phyloP scores from a whole-genome alignment of 37 sponge, comb jelly and placozoan species.

The Tethya wilhelma region DNA sequence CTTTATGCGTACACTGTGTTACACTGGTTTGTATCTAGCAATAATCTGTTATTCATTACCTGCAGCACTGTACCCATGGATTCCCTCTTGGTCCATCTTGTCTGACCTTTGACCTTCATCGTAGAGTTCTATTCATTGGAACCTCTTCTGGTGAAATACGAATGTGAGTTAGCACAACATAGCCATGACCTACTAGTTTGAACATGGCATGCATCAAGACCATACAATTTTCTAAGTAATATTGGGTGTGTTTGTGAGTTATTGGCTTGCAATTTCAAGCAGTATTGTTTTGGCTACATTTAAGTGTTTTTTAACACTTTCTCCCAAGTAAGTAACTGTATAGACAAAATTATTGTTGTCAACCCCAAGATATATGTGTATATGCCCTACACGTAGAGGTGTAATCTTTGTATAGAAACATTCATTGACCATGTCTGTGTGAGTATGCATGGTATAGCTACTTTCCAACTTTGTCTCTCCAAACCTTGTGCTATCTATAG shows the following conservation, averaged over 20 bases:
- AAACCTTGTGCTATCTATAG: not conserved
- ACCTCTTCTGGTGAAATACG: slow-evolving; percentile 80
- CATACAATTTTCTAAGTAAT: too few species aligned
- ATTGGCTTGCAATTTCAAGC: not conserved
- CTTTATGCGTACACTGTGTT: not conserved
- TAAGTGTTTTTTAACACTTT: too few species aligned
- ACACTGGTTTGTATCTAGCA: not conserved
- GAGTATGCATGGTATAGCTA: not conserved
- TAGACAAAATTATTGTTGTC: too few species aligned
- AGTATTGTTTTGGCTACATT: too few species aligned
- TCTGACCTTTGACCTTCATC: slow-evolving; percentile 76
- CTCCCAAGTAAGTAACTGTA: too few species aligned
- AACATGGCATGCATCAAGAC: too few species aligned
- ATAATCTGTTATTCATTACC: not conserved
- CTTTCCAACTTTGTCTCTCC: not conserved
- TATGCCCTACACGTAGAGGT: too few species aligned
- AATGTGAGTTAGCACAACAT: slow-evolving; percentile 71
- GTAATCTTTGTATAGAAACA: too few species aligned
- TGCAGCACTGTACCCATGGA: slow-evolving; percentile 82
- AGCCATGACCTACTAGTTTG: too few species aligned
- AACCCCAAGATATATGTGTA: too few species aligned
- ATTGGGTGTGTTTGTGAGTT: too few species aligned
- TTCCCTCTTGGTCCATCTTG: slow-evolving; percentile 81
- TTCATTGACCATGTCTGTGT: not conserved
- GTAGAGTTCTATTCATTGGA: slow-evolving; percentile 72